phyloP scores from a whole-genome alignment of 2,888 invertebrate species.

The Lepidocyrtoides sp. region DNA sequence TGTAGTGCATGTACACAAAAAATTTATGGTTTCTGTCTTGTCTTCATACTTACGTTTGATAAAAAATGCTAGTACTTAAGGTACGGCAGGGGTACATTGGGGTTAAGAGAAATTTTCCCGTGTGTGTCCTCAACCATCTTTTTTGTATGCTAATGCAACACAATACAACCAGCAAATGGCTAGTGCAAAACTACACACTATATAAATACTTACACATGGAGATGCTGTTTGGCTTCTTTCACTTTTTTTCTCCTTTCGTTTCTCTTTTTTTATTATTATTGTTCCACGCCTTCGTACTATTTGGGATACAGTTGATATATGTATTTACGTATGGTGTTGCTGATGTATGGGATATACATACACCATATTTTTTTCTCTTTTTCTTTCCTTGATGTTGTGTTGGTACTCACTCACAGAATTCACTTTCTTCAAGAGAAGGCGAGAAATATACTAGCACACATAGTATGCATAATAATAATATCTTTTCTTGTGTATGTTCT shows the following conservation, averaged over 20 bases:
- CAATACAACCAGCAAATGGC: constrained; percentile 36
- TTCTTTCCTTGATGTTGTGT: constrained; percentile 32
- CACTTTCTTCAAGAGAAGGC: too few species aligned
- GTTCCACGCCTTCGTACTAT: constrained; percentile 62
- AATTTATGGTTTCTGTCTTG: constrained; percentile 77
- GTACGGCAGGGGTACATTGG: constrained; percentile 67
- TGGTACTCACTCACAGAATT: constrained; percentile 61
- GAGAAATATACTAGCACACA: constrained; percentile 67
- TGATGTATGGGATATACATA: constrained; percentile 39
- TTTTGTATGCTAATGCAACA: constrained; percentile 74
- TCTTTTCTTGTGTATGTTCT: constrained; percentile 42
- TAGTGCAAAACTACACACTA: background rate
- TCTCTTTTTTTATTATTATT: constrained; percentile 56
- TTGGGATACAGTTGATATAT: constrained; percentile 57
- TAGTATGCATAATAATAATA: constrained; percentile 71
- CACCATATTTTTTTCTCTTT: too few species aligned
- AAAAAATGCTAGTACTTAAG: constrained; percentile 68
- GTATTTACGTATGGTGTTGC: constrained; percentile 36
- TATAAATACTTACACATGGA: too few species aligned
- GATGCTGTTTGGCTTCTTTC: constrained; percentile 62
- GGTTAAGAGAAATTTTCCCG: constrained; percentile 77
- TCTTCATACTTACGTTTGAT: constrained; percentile 74
- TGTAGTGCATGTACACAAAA: constrained; percentile 41
- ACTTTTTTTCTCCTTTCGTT: constrained; percentile 39
- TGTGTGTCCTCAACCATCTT: constrained; percentile 71